A percentile compares a stretch with the other conserved stretches of the same genome.
These are phyloP conservation scores for Hymenochirus boettgeri DNA, from an alignment of 2,113 vertebrate species.

Conservation along the genomic window DNA sequence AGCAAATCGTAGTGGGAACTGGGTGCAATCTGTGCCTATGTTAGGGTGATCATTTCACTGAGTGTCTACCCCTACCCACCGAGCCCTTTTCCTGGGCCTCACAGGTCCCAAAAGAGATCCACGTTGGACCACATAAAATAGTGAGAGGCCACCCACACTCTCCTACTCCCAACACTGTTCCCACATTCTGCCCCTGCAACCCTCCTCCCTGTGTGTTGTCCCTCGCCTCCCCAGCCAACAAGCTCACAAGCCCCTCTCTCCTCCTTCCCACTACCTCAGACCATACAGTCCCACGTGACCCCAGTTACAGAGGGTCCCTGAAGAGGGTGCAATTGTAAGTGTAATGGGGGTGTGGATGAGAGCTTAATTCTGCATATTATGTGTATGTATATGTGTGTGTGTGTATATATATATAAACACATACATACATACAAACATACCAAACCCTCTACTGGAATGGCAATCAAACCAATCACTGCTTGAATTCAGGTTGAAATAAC, in stretches of 20 bases:
- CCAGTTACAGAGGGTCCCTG: constrained; percentile 35
- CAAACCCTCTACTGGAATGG: too few relatives aligned
- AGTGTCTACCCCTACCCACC: constrained; percentile 49
- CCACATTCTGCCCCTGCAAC: constrained; percentile 42
- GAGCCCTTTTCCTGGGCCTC: constrained; percentile 56
- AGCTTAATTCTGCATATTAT: too few relatives aligned
- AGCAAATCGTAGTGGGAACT: neutral
- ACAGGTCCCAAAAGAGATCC: constrained; percentile 54
- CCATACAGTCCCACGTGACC: constrained; percentile 41
- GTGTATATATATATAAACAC: too few relatives aligned
- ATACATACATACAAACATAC: too few relatives aligned
- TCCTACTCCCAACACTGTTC: constrained; percentile 27
- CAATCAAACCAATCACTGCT: too few relatives aligned
- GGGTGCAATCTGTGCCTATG: too few relatives aligned
- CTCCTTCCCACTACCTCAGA: constrained; percentile 55
- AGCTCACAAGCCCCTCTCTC: constrained; percentile 38
- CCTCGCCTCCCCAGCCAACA: constrained; percentile 36
- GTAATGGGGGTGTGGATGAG: constrained; percentile 1
- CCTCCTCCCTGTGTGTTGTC: constrained; percentile 48
- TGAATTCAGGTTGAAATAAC: too few relatives aligned
- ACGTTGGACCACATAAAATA: constrained; percentile 61
- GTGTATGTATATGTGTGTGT: too few relatives aligned
- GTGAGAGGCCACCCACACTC: constrained; percentile 60
- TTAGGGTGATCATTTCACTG: too few relatives aligned
- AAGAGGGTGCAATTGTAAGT: constrained; percentile 9